These are phyloP conservation scores for Salvelinus namaycush DNA, from an alignment of 2,113 vertebrate genomes.

Conservation along the genomic window DNA sequence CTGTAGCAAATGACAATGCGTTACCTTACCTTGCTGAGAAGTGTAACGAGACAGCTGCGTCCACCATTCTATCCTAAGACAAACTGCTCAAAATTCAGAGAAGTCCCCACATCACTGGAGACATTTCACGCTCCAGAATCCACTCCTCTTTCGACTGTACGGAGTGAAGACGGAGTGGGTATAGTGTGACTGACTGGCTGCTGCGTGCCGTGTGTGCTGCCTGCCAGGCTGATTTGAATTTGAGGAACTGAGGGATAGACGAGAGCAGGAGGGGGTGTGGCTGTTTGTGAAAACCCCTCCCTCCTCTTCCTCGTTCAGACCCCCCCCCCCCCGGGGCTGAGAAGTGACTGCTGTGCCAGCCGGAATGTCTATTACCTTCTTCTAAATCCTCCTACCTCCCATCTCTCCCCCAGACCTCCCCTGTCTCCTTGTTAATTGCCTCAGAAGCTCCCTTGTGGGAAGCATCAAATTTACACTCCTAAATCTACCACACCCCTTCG, in stretches of 20 bases:
- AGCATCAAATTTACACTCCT: constrained; percentile 47
- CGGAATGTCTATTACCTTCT: constrained; percentile 49
- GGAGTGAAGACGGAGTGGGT: constrained; percentile 45
- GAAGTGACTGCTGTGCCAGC: constrained; percentile 47
- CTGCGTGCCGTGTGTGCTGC: too few relatives aligned
- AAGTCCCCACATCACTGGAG: constrained; percentile 30
- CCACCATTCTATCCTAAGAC: too few relatives aligned
- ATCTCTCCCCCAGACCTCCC: constrained; percentile 34
- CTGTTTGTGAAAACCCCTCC: constrained; percentile 41
- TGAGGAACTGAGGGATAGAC: constrained; percentile 43
- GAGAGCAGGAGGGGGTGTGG: constrained; percentile 36
- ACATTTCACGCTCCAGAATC: constrained; percentile 34
- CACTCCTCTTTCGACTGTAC: constrained; percentile 46
- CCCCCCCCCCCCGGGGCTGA: constrained; percentile 42
- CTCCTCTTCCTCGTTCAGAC: constrained; percentile 45
- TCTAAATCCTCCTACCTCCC: constrained; percentile 3
- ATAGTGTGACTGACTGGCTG: too few relatives aligned
- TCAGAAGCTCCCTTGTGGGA: constrained; percentile 40
- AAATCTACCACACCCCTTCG: constrained; percentile 11
- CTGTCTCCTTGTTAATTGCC: constrained; percentile 54
- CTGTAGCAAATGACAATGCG: constrained; percentile 9
- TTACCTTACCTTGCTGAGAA: constrained; percentile 44
- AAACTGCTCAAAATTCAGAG: not conserved
- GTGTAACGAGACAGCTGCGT: not conserved
- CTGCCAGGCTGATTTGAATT: constrained; percentile 50